Conservation (phyloP, 2,888 invertebrate genomes). For the Pediacus dermestoides region DNA sequence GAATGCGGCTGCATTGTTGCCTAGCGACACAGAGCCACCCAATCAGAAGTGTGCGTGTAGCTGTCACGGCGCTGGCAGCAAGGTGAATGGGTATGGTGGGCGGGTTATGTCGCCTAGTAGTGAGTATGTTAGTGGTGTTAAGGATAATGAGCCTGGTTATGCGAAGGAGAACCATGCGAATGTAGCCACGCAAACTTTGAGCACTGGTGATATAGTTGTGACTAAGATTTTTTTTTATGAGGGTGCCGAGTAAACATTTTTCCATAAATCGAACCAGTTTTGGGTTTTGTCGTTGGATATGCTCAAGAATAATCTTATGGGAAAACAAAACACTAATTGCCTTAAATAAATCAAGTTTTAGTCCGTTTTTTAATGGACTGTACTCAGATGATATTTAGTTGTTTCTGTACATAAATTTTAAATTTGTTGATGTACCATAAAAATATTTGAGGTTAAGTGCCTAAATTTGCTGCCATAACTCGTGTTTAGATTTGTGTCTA, state of each 20-base stretch:
- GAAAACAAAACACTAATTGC: slow-evolving; percentile 1
- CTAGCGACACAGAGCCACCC: slow-evolving; percentile 49
- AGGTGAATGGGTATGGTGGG: slow-evolving; percentile 35
- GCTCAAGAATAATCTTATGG: neutral
- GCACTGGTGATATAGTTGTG: slow-evolving; percentile 89
- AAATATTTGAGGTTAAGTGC: no score
- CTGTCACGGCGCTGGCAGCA: slow-evolving; percentile 53
- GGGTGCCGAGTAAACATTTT: slow-evolving; percentile 29
- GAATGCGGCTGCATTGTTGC: slow-evolving; percentile 72
- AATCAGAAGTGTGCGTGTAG: slow-evolving; percentile 47
- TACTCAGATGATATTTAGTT: no score
- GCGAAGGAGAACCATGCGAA: slow-evolving; percentile 53
- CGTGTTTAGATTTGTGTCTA: no score
- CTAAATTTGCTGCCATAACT: no score
- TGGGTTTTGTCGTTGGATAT: neutral
- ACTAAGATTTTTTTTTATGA: slow-evolving; percentile 67
- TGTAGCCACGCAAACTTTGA: slow-evolving; percentile 77
- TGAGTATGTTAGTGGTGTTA: slow-evolving; percentile 36
- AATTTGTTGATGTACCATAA: no score
- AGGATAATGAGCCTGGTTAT: slow-evolving; percentile 44
- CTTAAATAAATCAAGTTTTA: slow-evolving; percentile 1
- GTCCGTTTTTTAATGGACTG: no score
- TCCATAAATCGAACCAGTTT: neutral
- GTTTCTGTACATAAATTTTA: neutral
- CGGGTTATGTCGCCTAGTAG: slow-evolving; percentile 43